A percentile compares a stretch with the other conserved stretches of the same genome.
phyloP scores from a whole-genome alignment of 2,888 invertebrate genomes.

The Penaeus monodon region DNA sequence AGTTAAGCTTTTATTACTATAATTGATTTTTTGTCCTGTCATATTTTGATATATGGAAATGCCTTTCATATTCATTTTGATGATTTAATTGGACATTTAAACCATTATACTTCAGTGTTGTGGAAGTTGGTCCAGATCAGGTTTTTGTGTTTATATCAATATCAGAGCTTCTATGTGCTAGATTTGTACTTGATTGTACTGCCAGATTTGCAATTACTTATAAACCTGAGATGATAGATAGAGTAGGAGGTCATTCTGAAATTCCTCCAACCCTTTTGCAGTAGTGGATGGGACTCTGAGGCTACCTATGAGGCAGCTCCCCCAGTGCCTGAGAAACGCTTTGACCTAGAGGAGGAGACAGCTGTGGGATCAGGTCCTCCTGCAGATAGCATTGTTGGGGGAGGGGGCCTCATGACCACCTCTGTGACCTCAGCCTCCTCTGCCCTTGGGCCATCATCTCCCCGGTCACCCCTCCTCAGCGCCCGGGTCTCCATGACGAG shows the following conservation, averaged over 20 bases:
- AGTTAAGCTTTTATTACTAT: too few relatives aligned
- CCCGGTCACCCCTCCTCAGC: slow-evolving; percentile 42
- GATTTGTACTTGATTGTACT: too few relatives aligned
- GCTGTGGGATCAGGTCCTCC: slow-evolving; percentile 28
- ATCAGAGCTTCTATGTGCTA: too few relatives aligned
- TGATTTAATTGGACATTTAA: too few relatives aligned
- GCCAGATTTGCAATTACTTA: not conserved
- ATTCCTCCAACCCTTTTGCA: not conserved
- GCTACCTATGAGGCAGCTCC: slow-evolving; percentile 52
- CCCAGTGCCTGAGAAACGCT: slow-evolving; percentile 55
- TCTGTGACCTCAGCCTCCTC: slow-evolving; percentile 43
- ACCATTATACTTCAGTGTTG: too few relatives aligned
- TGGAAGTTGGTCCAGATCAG: too few relatives aligned
- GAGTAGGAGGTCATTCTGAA: not conserved
- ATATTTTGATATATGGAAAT: too few relatives aligned
- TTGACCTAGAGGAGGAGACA: slow-evolving; percentile 51
- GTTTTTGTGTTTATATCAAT: too few relatives aligned
- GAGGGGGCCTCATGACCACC: slow-evolving; percentile 27
- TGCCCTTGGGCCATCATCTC: slow-evolving; percentile 42
- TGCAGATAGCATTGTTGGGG: not conserved
- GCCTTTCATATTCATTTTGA: too few relatives aligned
- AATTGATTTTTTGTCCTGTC: too few relatives aligned
- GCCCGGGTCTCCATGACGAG: slow-evolving; percentile 22
- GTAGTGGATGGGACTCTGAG: slow-evolving; percentile 47
- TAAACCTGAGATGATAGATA: not conserved